These are phyloP conservation scores for Dermochelys coriacea DNA, from an alignment of 2,797 vertebrate genomes.

Conservation along the genomic window DNA sequence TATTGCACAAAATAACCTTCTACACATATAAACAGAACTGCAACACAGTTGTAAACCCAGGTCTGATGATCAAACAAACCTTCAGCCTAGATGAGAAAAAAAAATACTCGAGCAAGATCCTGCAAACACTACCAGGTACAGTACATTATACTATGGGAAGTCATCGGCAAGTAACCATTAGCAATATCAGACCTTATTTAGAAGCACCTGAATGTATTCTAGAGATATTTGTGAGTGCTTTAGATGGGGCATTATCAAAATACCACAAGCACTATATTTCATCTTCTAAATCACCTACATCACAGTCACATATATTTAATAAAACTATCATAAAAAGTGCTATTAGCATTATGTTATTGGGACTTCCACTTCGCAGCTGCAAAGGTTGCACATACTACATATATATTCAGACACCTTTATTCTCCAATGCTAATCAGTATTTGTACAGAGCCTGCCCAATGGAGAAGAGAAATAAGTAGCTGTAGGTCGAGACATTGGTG, in stretches of 20 bases:
- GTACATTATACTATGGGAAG: not conserved
- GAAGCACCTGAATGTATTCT: not conserved
- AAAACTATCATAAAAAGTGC: not conserved
- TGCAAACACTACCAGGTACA: not conserved
- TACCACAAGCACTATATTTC: not conserved
- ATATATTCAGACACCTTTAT: not conserved
- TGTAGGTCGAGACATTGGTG: not conserved
- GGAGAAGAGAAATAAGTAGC: not conserved
- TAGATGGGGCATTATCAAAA: not conserved
- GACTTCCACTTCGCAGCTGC: not conserved
- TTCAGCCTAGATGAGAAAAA: not conserved
- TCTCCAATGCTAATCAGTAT: not conserved
- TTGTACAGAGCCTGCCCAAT: slow-evolving; percentile 17
- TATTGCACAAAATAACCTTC: not conserved
- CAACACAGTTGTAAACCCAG: not conserved
- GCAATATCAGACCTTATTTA: not conserved
- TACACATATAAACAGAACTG: not conserved
- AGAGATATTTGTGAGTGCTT: not conserved
- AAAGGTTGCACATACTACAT: not conserved
- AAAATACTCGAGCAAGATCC: not conserved
- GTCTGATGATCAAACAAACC: not conserved
- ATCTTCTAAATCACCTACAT: not conserved
- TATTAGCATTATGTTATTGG: not conserved
- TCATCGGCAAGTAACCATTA: accelerated
- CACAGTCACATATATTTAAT: not conserved